Conservation (phyloP, 2,113 vertebrate genomes). For the Aythya baeri region DNA sequence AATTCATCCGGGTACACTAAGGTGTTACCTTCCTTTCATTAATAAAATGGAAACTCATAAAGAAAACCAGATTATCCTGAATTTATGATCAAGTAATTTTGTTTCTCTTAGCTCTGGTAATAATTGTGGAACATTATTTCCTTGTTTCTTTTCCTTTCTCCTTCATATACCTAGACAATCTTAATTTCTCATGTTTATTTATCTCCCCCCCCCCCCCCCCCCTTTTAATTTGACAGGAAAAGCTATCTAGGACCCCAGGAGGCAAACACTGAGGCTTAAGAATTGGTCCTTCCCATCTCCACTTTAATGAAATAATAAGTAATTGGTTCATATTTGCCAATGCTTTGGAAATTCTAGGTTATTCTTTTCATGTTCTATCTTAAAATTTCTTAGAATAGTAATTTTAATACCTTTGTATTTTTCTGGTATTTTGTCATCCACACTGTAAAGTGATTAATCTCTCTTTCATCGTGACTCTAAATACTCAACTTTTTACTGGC, state of each 20-base stretch:
- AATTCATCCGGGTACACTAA: conserved; percentile 84
- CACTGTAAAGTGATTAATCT: background rate
- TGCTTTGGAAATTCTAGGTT: conserved; percentile 68
- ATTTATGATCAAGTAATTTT: conserved; percentile 87
- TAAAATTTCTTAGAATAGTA: conserved; percentile 44
- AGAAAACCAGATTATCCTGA: conserved; percentile 86
- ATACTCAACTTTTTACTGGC: background rate
- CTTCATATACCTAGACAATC: conserved; percentile 75
- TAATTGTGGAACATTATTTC: conserved; percentile 82
- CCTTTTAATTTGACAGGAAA: conserved; percentile 83
- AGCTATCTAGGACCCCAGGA: conserved; percentile 84
- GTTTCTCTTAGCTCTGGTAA: conserved; percentile 82
- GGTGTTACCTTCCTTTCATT: conserved; percentile 85
- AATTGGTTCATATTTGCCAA: conserved; percentile 81
- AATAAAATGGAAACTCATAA: conserved; percentile 87
- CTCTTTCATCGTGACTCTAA: background rate
- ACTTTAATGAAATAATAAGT: conserved; percentile 84
- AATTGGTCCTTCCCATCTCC: conserved; percentile 78
- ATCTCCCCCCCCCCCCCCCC: conserved; percentile 40
- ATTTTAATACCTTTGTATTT: conserved; percentile 4
- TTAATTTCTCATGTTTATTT: conserved; percentile 87
- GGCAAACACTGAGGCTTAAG: conserved; percentile 75
- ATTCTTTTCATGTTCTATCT: conserved; percentile 55
- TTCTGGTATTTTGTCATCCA: background rate
- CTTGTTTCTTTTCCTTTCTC: conserved; percentile 68